Evolutionary conservation across 2,888 invertebrate species (phyloP), one percentile per base, ranked within the genome.

Genomic region (Alsophila aescularia): DNA sequence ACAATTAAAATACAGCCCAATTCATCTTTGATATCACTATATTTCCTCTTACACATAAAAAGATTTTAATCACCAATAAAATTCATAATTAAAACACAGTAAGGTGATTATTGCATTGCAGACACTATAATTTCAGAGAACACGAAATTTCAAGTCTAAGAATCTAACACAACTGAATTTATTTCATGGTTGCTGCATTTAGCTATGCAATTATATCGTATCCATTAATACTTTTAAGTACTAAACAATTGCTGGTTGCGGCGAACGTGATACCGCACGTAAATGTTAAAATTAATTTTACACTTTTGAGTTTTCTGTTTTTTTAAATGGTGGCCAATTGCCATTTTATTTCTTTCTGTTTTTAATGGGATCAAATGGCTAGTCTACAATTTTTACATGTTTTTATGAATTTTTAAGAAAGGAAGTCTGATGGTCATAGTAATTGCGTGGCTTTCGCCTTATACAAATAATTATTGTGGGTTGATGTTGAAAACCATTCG

Each of bases 171-270:
- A 64, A 62, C 48, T 62, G 84, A 75, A 82, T 83, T 78, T 57
- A 83, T 85, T 87, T 82, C 77, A 85, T 77, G 87, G 78, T 71
- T 70, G 70, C 71, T 53, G 66, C 68, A 66, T 69, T 81, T 67
- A 60, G 72, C 70, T 71, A 69, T 77, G 72, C 76, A 83, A 87
- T 87, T 83, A 85, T 67, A 67, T 57, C 55, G 61, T 60, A 69
- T 24, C 24, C 2, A 24, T 73, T 73, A 71, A 67, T 70, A 71
- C 67, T 73, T 75, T 78, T 73, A 75, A 74, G 68, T 65, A 67
- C 61, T 70, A 70, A 77, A 73, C 70, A 76, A 79, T 75, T 74
- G 70, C 69, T 45, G 64, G 69, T 48, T 49, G 39, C 48, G 21
- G 41, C 29, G 34, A 45, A 32, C 48, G 48, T 34, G 54, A 39